phyloP scores from a whole-genome alignment of 2,113 vertebrate genomes.

The Catagonus wagneri region DNA sequence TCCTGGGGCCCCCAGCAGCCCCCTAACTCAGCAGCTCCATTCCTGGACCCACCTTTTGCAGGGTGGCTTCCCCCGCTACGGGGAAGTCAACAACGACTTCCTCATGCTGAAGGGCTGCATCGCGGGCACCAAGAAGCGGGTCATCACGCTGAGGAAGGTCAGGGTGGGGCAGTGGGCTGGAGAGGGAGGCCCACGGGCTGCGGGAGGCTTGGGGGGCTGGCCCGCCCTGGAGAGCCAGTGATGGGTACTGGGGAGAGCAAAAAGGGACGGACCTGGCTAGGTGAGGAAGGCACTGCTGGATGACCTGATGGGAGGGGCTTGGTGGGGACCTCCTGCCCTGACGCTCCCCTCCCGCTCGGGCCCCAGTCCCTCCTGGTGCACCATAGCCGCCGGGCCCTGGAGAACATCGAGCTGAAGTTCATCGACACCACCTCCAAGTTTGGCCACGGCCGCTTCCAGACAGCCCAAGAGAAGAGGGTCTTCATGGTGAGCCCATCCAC shows the following conservation, averaged over 20 bases:
- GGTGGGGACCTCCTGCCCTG: background rate
- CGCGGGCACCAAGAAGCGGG: conserved; percentile 89
- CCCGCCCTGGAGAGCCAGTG: background rate
- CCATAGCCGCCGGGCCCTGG: conserved; percentile 84
- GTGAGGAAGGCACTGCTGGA: background rate
- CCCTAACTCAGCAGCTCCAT: too few relatives aligned
- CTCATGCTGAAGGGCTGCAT: conserved; percentile 92
- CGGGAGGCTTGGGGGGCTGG: background rate
- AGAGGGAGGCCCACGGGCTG: too few relatives aligned
- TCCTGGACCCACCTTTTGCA: conserved; percentile 62
- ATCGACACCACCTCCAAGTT: conserved; percentile 93
- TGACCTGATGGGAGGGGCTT: background rate
- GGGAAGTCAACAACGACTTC: conserved; percentile 91
- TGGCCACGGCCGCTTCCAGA: conserved; percentile 91
- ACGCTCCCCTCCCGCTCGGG: background rate
- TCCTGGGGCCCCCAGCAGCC: background rate
- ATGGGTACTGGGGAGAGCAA: background rate
- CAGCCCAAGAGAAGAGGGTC: conserved; percentile 89
- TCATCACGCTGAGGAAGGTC: conserved; percentile 92
- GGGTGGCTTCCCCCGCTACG: conserved; percentile 91
- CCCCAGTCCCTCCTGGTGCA: conserved; percentile 89
- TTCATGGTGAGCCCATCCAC: conserved; percentile 88
- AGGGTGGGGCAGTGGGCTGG: conserved; percentile 15
- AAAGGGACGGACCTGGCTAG: background rate
- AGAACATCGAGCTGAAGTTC: conserved; percentile 91